Base-by-base conservation (phyloP, 2,113 vertebrate genomes). In the Vulpes ferrilata region DNA sequence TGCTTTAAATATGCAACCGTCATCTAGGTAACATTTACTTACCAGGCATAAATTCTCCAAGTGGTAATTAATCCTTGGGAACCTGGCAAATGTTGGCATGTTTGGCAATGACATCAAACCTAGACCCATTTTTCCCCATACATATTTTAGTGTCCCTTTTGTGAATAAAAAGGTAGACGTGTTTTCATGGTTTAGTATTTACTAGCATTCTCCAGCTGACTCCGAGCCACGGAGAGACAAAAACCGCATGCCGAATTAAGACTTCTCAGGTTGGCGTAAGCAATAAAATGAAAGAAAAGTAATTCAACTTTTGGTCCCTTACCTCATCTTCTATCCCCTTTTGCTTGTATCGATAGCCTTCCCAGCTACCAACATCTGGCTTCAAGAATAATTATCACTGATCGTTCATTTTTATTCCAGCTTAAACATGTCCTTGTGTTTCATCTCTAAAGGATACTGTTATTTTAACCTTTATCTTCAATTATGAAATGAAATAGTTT, bases 121-220 rank as follows among this genome's bases (percentile, higher is more conserved):
- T 55, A 88, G 55, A 69, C 32, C 93, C 82, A 69, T 89, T 93
- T 82, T 84, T 11, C 13, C 38, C 57, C 43, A 38, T 48, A 62
- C 22, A 51, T 76, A 96, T 73, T 92, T 96, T 35, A 93, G 27
- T 87, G 5, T 73, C 71, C 25, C 6, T 88, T 91, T 89, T 95
- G 60, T 91, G 74, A 97, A 57, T 90, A 94, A 79, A 96, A 95
- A 96, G 78, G 89, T 86, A 30, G 80, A 51, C 6, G 3, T 65
- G 67, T 69, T 91, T 95, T 91, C 71, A 84, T 88, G 90, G n/a
- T 90, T 97, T 97, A 89, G 87, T 93, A 95, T 96, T 95, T 97
- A 95, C 86, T 80, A 32, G 19, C 71, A 20, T 74, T 43, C 30
- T 92, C 43, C 62, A 84, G 74, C 35, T 71, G 89, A 87, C 71